A percentile compares a stretch with the other conserved stretches of the same genome.
Conservation (phyloP, 2,113 vertebrate genomes). For the Grammomys dolichurus region DNA sequence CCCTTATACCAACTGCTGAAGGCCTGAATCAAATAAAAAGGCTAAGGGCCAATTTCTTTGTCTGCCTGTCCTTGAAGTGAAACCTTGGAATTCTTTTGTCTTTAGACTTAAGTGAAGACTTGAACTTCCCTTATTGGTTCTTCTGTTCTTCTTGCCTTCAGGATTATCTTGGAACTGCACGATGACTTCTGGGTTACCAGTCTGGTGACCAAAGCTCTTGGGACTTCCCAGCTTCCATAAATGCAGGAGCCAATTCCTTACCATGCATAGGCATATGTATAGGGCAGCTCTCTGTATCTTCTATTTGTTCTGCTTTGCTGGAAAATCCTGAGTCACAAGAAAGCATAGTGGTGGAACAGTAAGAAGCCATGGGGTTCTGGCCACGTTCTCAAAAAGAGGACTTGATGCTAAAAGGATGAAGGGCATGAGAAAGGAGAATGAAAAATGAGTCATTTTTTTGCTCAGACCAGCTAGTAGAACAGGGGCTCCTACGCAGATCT, state of each 20-base stretch:
- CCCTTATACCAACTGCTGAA: neutral
- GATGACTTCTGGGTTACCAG: neutral
- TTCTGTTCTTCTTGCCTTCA: neutral
- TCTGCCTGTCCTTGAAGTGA: neutral
- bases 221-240: neutral
- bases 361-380: neutral
- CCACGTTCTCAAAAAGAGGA: neutral
- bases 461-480: neutral
- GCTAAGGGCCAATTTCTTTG: neutral
- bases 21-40: neutral
- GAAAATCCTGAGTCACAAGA: neutral
- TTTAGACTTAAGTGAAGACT: neutral
- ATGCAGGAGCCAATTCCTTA: neutral
- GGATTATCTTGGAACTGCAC: neutral
- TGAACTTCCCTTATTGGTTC: neutral
- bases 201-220: neutral
- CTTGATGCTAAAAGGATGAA: neutral
- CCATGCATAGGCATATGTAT: neutral
- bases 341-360: neutral
- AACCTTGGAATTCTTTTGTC: neutral
- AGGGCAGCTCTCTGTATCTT: neutral
- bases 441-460: neutral
- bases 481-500: neutral
- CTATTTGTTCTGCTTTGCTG: neutral
- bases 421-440: neutral